Evolutionary conservation across 2,888 invertebrate genomes (phyloP).

Genomic region (Acanthosepion esculentum): DNA sequence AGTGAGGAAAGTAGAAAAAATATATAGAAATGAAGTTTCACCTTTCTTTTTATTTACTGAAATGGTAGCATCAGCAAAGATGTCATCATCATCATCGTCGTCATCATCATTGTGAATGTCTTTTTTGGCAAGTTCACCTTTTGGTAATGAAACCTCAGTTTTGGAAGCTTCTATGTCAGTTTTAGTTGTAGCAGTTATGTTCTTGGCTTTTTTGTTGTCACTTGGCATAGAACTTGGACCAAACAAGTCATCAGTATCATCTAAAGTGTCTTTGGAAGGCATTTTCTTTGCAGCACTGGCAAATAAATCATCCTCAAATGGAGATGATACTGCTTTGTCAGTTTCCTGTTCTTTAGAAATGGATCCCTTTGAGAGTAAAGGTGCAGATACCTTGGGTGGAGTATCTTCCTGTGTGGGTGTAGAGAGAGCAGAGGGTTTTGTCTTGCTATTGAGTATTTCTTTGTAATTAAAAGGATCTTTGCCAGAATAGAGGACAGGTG

Average conservation of each 20-base stretch:
- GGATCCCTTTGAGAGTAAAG: background rate
- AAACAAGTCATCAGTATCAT: background rate
- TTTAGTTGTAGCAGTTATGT: background rate
- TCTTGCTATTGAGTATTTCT: background rate
- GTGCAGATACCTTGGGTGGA: background rate
- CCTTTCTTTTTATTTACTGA: background rate
- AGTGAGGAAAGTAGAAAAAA: too few relatives aligned
- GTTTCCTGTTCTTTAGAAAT: conserved; percentile 4
- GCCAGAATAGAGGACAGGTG: background rate
- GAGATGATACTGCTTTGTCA: background rate
- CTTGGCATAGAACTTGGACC: background rate
- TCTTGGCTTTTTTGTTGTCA: background rate
- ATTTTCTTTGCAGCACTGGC: background rate
- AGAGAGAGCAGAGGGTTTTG: background rate
- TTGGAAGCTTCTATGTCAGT: background rate
- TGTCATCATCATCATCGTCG: background rate
- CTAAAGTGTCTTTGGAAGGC: background rate
- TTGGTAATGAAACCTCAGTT: background rate
- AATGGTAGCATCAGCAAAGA: background rate
- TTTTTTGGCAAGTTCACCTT: background rate
- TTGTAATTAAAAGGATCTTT: background rate
- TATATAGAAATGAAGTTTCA: too few relatives aligned
- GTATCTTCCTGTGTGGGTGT: background rate
- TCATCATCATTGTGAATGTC: background rate
- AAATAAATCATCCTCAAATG: background rate